These are phyloP conservation scores for Heliconius melpomene DNA, from an alignment of 1,140 invertebrate genomes.

Conservation along the genomic window DNA sequence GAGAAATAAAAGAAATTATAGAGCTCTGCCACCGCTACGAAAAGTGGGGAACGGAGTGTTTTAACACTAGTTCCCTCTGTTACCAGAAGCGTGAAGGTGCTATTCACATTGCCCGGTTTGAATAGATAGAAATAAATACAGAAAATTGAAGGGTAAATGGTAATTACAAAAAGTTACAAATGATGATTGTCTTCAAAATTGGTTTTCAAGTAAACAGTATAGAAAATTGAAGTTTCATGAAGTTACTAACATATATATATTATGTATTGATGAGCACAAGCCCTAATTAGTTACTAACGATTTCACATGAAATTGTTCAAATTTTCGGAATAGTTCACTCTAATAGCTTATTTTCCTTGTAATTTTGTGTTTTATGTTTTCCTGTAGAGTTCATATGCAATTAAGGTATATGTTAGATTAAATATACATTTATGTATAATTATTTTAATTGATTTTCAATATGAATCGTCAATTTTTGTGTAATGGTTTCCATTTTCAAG, in stretches of 20 bases:
- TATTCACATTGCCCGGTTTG: too few species aligned
- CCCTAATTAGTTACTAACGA: slow-evolving; percentile 22
- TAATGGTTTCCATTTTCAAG: too few species aligned
- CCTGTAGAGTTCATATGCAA: neutral
- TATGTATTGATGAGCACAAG: slow-evolving; percentile 12
- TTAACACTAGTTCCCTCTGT: too few species aligned
- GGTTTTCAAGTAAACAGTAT: slow-evolving; percentile 34
- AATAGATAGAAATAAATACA: too few species aligned
- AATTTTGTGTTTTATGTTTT: neutral
- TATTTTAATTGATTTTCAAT: neutral
- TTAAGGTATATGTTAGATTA: neutral
- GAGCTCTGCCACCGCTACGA: too few species aligned
- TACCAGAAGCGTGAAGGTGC: too few species aligned
- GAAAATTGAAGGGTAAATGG: neutral
- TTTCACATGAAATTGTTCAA: slow-evolving; percentile 16
- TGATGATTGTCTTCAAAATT: slow-evolving; percentile 26
- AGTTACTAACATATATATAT: slow-evolving; percentile 22
- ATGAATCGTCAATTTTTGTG: neutral
- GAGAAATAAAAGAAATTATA: too few species aligned
- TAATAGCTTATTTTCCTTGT: neutral
- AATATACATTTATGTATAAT: neutral
- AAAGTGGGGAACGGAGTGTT: too few species aligned
- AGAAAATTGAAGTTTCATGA: slow-evolving; percentile 31
- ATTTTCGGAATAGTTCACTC: neutral
- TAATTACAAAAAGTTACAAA: slow-evolving; percentile 29